A percentile compares a stretch with the other conserved stretches of the same genome.
Conservation (phyloP, 2,797 vertebrate genomes). For the Megaceryle alcyon region DNA sequence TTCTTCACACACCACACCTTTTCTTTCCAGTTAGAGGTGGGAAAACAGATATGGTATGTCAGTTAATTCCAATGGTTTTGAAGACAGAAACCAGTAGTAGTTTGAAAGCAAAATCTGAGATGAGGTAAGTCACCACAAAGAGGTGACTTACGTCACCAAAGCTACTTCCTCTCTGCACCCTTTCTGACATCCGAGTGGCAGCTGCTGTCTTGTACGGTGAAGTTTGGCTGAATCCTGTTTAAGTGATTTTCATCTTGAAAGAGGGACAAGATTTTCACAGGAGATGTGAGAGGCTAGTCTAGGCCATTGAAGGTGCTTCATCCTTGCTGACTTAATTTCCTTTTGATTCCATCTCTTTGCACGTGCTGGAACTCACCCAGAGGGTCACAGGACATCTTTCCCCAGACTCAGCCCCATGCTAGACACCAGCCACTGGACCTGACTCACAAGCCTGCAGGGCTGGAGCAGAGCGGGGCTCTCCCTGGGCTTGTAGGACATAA, state of each 20-base stretch:
- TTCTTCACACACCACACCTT: background rate
- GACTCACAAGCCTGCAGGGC: rapidly evolving
- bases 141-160: background rate
- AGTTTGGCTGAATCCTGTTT: background rate
- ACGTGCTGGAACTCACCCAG: rapidly evolving
- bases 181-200: background rate
- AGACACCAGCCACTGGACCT: background rate
- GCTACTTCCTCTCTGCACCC: background rate
- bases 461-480: background rate
- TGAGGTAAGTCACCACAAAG: background rate
- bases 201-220: rapidly evolving
- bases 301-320: background rate
- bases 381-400: background rate
- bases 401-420: background rate
- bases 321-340: background rate
- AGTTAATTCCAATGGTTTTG: too few relatives aligned
- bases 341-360: background rate
- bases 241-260: background rate
- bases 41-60: background rate
- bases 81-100: background rate
- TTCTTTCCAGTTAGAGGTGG: background rate
- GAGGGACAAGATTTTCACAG: background rate
- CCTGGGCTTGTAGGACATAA: rapidly evolving
- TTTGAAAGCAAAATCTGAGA: background rate
- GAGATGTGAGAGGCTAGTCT: background rate